Evolutionary conservation across 1,140 invertebrate genomes (phyloP), one percentile per base, ranked within the genome.

Genomic region (Daktulosphaira vitifoliae): DNA sequence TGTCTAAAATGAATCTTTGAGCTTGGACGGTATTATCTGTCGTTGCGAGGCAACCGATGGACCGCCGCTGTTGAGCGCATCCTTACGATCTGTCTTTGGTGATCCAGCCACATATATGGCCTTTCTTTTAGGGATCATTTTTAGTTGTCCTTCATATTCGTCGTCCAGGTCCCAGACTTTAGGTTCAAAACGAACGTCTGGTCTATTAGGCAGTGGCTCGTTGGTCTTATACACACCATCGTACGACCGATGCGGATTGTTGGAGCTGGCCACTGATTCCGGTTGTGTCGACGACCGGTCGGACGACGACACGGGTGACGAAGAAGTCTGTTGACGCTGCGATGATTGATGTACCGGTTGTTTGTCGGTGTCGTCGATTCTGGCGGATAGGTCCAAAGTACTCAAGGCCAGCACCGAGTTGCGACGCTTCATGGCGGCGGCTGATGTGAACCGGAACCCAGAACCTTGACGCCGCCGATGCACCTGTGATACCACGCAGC

Each of bases 211-310:
- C 68, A 91, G 74, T 54, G 89, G 89, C 78, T 92, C 89, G 71
- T 89, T 79, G 11, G 89, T 92, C 68, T 82, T 77, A 76, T 92
- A 92, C 66, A 84, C 82, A 71, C 82, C 84, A 72, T 91, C 88
- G 73, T 90, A 90, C 69, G 76, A 52, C 16, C 56, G 38, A 25
- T 65, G 53, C 38, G 29, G 68, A 15, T 46, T 62, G n/a, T 38
- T 29, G 13, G 56, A 67, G 18, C 23, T 51, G 25, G 66, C n/a
- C 25, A 50, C 25, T n/a, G 52, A 51, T 22, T 5, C 62, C 44
- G 42, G 46, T 13, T 39, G 26, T 25, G 37, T 42, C 29, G 29
- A n/a, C 33, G 15, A 38, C 11, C 15, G 42, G 15, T 23, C 23
- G 8, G 25, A 37, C 52, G 68, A 23, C 23, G 6, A 0, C 52